phyloP scores from a whole-genome alignment of 2,797 vertebrate species.

The Furcifer pardalis region DNA sequence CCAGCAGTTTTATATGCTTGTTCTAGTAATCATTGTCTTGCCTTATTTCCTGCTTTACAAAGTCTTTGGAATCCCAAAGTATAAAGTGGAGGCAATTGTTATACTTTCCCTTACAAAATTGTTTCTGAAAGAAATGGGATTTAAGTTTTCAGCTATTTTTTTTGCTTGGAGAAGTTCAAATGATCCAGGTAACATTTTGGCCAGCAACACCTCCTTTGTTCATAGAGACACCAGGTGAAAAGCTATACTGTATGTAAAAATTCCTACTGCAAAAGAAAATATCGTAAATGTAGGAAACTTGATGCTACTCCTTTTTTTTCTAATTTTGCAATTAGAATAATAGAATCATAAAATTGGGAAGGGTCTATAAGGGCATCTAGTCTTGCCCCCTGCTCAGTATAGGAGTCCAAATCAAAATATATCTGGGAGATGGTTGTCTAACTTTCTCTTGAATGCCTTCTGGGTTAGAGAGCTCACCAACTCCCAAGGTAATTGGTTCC shows the following conservation, averaged over 20 bases:
- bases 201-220: not conserved
- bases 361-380: no score
- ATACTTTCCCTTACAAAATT: not conserved
- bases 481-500: no score
- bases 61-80: not conserved
- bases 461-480: no score
- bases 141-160: not conserved
- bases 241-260: not conserved
- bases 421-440: no score
- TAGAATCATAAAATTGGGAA: no score
- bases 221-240: not conserved
- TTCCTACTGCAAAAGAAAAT: not conserved
- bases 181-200: not conserved
- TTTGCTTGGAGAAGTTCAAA: not conserved
- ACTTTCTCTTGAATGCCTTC: no score
- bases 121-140: constrained; percentile 7
- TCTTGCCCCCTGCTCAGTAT: no score
- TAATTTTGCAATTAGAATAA: not conserved
- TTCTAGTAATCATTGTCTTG: not conserved
- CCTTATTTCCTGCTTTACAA: constrained; percentile 4
- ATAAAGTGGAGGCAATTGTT: constrained; percentile 5
- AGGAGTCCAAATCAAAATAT: no score
- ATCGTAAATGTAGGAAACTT: not conserved
- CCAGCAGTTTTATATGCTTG: not conserved
- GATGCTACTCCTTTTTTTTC: no score